Evolutionary conservation across 2,797 vertebrate species (phyloP), one percentile per base, ranked within the genome.

Genomic region (Thunnus albacares): DNA sequence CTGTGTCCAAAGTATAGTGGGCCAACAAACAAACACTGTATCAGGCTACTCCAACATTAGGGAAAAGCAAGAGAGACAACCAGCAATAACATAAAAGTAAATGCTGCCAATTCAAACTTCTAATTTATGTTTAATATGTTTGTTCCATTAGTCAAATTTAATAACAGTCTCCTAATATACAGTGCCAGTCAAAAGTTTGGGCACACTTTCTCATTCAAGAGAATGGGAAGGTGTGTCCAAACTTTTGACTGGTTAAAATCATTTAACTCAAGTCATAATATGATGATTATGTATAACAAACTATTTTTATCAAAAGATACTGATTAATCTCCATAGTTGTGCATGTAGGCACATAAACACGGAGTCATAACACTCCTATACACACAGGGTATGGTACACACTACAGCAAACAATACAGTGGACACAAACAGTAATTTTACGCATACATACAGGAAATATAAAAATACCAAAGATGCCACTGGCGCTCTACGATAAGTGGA

Each of bases 31-130:
- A 70, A 38, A 47, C 12, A 41, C 12, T 28, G 11, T 57, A 26
- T 57, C 33, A 73, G 10, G 41, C 17, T 41, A 57, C 11, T 15
- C n/a, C 17, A 63, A 33, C 14, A 71, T 59, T 18, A 70, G 55
- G 26, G 13, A 13, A 20, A 35, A 15, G 6, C 20, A 15, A 55
- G 47, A 28, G 17, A 38, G 13, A 66, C 30, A 22, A 41, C 17
- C 13, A 65, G 49, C 15, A 26, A 30, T 6, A 52, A 43, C 28
- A 12, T 60, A 55, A 71, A 53, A 26, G 33, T 41, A 56, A 49
- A 62, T 30, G 51, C 6, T 3, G 5, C 62, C 30, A 65, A 65
- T 20, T 35, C 45, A 47, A 65, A 7, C 10, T 11, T 65, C 28
- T 65, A 51, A 51, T 51, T 33, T n/a, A 1, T 51, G 10, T 65